Evolutionary conservation across 1,140 invertebrate species (phyloP).

Genomic region (Pachyrhynchus sulphureomaculatus): DNA sequence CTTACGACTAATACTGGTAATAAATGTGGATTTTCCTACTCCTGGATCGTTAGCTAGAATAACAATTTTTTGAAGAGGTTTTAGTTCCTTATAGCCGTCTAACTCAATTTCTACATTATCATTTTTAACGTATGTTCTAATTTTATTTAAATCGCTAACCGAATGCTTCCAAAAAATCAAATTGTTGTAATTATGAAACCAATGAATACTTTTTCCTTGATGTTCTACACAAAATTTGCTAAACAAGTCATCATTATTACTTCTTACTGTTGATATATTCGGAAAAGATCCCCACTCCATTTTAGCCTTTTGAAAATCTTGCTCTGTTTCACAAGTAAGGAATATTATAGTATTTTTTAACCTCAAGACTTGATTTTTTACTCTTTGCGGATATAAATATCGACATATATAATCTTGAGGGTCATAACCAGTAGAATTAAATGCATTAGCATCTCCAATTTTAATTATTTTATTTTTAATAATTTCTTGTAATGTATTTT

Average conservation of each 20-base stretch:
- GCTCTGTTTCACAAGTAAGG: not conserved
- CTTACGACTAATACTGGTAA: not conserved
- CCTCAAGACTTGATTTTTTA: not conserved
- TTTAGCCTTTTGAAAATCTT: too few relatives aligned
- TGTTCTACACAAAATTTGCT: too few relatives aligned
- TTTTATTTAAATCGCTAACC: not conserved
- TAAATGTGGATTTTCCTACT: not conserved
- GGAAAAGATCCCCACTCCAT: too few relatives aligned
- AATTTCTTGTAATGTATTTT: not conserved
- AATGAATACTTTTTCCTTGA: too few relatives aligned
- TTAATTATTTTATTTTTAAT: not conserved
- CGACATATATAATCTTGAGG: not conserved
- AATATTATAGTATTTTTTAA: not conserved
- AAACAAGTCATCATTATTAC: too few relatives aligned
- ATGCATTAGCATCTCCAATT: constrained; percentile 1
- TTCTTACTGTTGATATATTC: too few relatives aligned
- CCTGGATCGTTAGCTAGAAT: not conserved
- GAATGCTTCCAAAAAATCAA: not conserved
- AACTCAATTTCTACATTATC: not conserved
- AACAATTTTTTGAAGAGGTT: not conserved
- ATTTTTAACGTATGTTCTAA: not conserved
- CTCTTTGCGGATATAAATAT: not conserved
- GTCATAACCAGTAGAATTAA: not conserved
- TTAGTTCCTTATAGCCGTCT: not conserved
- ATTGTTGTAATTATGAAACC: too few relatives aligned